A percentile compares a stretch with the other conserved stretches of the same genome.
phyloP scores from a whole-genome alignment of 2,113 vertebrate species.

The Pheucticus melanocephalus region DNA sequence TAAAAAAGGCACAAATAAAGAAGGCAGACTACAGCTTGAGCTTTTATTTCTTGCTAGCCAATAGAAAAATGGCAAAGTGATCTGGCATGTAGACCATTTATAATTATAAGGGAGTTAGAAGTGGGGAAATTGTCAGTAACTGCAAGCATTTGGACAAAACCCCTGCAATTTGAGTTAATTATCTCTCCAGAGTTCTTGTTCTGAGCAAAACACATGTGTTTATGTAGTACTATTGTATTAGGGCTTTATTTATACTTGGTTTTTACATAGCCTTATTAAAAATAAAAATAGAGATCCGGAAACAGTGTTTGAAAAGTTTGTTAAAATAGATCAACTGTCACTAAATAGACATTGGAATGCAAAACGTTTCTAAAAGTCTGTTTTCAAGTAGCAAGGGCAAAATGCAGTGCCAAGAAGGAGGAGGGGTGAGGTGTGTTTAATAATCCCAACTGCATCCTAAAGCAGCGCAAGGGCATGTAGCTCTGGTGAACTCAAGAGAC shows the following conservation, averaged over 20 bases:
- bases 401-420: neutral
- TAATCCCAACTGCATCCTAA: neutral
- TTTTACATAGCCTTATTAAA: conserved; percentile 29
- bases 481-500: neutral
- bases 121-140: conserved; percentile 47
- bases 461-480: neutral
- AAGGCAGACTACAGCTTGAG: neutral
- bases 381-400: neutral
- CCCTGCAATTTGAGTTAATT: conserved; percentile 61
- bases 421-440: neutral
- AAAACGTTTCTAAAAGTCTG: neutral
- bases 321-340: conserved; percentile 7
- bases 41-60: conserved; percentile 34
- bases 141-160: conserved; percentile 47
- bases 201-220: conserved; percentile 29
- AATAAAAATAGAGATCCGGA: conserved; percentile 41
- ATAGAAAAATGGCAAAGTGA: conserved; percentile 9
- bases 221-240: conserved; percentile 8
- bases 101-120: conserved; percentile 58
- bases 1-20: neutral
- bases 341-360: neutral
- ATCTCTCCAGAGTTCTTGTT: conserved; percentile 41
- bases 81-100: conserved; percentile 15
- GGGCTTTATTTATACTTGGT: conserved; percentile 39
- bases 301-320: conserved; percentile 36